These are phyloP conservation scores for Kobus ellipsiprymnus DNA, from an alignment of 2,113 vertebrate genomes.

Conservation along the genomic window DNA sequence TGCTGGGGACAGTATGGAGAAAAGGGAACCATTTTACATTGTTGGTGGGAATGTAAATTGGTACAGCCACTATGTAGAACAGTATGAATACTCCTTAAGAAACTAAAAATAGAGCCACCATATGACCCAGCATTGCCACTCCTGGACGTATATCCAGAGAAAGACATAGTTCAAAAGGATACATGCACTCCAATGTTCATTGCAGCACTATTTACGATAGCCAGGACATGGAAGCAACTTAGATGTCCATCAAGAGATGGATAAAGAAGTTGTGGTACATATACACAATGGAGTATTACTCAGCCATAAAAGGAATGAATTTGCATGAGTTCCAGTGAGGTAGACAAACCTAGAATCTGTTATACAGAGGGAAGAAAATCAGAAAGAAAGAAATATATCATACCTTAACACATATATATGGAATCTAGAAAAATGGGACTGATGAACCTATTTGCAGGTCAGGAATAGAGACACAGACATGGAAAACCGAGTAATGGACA, in stretches of 20 bases:
- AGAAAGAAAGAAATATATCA: neutral
- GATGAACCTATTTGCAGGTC: neutral
- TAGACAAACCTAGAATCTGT: neutral
- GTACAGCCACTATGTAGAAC: neutral
- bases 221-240: neutral
- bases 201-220: neutral
- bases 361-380: neutral
- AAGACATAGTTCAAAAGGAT: neutral
- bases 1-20: neutral
- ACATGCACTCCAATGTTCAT: neutral
- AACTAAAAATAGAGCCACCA: neutral
- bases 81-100: neutral
- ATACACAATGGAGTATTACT: neutral
- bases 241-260: neutral
- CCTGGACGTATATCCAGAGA: neutral
- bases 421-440: neutral
- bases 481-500: neutral
- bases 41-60: neutral
- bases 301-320: neutral
- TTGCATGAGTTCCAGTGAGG: neutral
- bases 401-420: neutral
- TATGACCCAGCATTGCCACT: neutral
- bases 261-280: neutral
- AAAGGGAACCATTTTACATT: neutral
- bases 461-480: neutral